These are phyloP conservation scores for Atta cephalotes DNA, from an alignment of 1,140 invertebrate species.

Conservation along the genomic window DNA sequence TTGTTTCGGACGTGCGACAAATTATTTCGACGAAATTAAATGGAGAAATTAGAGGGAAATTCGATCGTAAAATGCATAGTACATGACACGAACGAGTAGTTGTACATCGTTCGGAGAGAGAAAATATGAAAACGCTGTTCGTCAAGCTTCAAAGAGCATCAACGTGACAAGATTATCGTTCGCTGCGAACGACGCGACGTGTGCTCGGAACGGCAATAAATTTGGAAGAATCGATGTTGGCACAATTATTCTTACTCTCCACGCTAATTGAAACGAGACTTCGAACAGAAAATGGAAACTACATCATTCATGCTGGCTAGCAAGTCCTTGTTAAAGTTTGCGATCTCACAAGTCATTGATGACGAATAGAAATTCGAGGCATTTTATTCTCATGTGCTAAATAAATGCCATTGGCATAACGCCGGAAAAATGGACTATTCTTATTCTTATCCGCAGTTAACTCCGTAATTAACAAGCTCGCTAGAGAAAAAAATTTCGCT, in stretches of 20 bases:
- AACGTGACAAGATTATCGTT: constrained; percentile 22
- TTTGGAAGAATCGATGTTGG: constrained; percentile 74
- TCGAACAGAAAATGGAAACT: constrained; percentile 23
- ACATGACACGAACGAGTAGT: constrained; percentile 8
- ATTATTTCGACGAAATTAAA: constrained; percentile 34
- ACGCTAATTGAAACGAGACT: constrained; percentile 31
- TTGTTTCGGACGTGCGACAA: neutral
- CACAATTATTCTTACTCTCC: constrained; percentile 62
- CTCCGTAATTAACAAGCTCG: neutral
- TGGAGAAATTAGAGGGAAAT: neutral
- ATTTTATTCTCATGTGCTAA: constrained; percentile 36
- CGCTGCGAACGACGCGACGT: constrained; percentile 11
- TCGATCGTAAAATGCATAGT: neutral
- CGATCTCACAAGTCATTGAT: constrained; percentile 8
- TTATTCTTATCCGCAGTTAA: constrained; percentile 3
- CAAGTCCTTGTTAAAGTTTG: neutral
- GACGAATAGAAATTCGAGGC: constrained; percentile 22
- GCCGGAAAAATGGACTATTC: neutral
- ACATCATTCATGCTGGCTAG: neutral
- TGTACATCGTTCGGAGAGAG: neutral
- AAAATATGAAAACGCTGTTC: constrained; percentile 17
- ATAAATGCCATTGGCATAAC: constrained; percentile 15
- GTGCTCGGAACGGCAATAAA: constrained; percentile 48
- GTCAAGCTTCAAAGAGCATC: constrained; percentile 4
- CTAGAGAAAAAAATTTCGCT: neutral